Percentiles rank a stretch among this genome's conserved stretches.
Conservation (phyloP, 2,888 invertebrate genomes). For the Fragum sueziense region DNA sequence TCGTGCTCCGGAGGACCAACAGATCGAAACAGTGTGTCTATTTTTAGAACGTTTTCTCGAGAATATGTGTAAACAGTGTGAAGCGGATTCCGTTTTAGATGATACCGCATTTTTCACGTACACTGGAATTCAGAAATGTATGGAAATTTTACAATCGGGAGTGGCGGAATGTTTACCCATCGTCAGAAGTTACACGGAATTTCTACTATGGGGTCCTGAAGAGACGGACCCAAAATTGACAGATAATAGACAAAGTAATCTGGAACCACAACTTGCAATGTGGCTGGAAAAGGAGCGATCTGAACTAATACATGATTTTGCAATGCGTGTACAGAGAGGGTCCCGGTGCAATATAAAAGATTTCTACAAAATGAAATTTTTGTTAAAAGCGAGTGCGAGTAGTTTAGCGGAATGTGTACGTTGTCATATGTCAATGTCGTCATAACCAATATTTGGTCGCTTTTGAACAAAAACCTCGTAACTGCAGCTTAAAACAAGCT, state of each 20-base stretch:
- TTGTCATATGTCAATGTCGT: constrained; percentile 44
- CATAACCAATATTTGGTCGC: neutral
- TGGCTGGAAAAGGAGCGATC: constrained; percentile 76
- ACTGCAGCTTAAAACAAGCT: too few relatives aligned
- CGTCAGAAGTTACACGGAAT: constrained; percentile 74
- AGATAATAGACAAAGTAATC: constrained; percentile 57
- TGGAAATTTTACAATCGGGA: constrained; percentile 67
- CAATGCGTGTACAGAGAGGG: constrained; percentile 62
- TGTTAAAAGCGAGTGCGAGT: constrained; percentile 74
- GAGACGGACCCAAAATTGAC: constrained; percentile 51
- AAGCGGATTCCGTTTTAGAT: constrained; percentile 50
- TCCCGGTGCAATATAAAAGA: constrained; percentile 69
- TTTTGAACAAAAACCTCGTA: too few relatives aligned
- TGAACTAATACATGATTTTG: constrained; percentile 67
- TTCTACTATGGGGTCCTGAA: constrained; percentile 75
- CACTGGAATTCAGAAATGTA: constrained; percentile 65
- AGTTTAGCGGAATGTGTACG: constrained; percentile 73
- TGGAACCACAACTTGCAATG: constrained; percentile 72
- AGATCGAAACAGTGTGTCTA: constrained; percentile 72
- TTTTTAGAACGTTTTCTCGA: constrained; percentile 70
- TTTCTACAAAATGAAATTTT: constrained; percentile 76
- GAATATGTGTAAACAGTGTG: constrained; percentile 63
- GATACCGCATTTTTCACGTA: constrained; percentile 60
- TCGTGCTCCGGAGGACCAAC: constrained; percentile 71
- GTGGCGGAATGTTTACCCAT: constrained; percentile 72